Conservation (phyloP, 1,140 invertebrate species). For the Neodiprion fabricii region DNA sequence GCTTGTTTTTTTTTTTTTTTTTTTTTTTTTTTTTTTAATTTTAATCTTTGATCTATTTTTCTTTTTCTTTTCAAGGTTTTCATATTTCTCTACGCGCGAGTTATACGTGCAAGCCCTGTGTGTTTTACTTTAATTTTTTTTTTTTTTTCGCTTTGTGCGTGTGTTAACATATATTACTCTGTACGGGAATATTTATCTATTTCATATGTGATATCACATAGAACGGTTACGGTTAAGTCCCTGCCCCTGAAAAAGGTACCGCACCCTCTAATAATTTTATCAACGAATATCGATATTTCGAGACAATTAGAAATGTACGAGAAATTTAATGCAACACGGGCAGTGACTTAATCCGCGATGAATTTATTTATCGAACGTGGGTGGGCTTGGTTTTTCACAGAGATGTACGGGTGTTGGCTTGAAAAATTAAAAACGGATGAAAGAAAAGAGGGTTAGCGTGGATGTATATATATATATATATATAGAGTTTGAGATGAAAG, state of each 20-base stretch:
- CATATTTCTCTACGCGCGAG: not conserved
- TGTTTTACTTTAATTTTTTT: not conserved
- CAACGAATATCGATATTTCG: no score
- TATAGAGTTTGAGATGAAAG: not conserved
- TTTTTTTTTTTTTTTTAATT: no score
- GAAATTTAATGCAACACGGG: not conserved
- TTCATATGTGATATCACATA: not conserved
- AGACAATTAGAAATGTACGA: no score
- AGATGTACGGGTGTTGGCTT: no score
- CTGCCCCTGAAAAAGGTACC: not conserved
- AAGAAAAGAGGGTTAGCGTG: not conserved
- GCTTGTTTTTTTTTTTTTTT: no score
- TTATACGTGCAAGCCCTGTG: slow-evolving; percentile 2
- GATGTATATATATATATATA: not conserved
- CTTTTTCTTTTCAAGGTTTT: no score
- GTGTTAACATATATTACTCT: not conserved
- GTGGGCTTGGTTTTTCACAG: no score
- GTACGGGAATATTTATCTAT: not conserved
- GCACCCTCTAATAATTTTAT: no score
- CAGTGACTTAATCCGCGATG: not conserved
- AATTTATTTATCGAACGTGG: not conserved
- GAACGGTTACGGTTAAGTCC: not conserved
- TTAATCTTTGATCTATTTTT: no score
- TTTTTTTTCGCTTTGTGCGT: no score
- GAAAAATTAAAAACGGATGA: no score